phyloP scores from a whole-genome alignment of 2,797 vertebrate genomes.

The Octomys mimax region DNA sequence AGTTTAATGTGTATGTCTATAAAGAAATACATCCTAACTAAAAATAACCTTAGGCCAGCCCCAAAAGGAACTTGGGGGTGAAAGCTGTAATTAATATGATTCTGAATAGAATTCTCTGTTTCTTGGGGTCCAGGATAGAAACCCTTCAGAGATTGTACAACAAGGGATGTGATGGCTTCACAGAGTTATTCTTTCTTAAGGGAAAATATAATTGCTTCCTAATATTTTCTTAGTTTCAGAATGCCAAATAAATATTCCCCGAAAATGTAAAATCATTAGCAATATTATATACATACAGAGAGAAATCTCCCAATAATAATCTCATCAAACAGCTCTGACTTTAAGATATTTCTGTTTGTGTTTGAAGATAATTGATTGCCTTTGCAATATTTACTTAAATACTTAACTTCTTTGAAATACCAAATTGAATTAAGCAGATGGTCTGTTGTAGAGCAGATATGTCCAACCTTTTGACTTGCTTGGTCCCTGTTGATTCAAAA shows the following conservation, averaged over 20 bases:
- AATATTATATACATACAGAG: constrained; percentile 1
- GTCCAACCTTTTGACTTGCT: not conserved
- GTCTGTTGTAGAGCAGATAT: constrained; percentile 11
- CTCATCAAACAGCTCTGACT: constrained; percentile 9
- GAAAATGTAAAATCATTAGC: constrained; percentile 48
- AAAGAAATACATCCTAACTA: constrained; percentile 15
- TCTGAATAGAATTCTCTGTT: constrained; percentile 33
- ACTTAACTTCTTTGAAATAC: not conserved
- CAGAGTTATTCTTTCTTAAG: constrained; percentile 7
- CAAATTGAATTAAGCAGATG: constrained; percentile 44
- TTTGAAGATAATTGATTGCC: constrained; percentile 59
- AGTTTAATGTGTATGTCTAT: not conserved
- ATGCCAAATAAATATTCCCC: constrained; percentile 53
- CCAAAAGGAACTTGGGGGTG: not conserved
- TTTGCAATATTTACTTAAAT: constrained; percentile 62
- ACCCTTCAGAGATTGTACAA: not conserved
- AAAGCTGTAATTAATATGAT: constrained; percentile 48
- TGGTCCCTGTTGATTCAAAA: not conserved
- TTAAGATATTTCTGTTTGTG: constrained; percentile 60
- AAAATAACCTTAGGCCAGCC: constrained; percentile 31
- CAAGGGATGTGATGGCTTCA: not conserved
- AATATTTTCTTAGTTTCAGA: constrained; percentile 54
- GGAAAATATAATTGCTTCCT: constrained; percentile 50
- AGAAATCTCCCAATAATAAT: not conserved
- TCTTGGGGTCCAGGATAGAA: constrained; percentile 3